phyloP scores from a whole-genome alignment of 2,797 vertebrate genomes.

The Acipenser transmontanus region DNA sequence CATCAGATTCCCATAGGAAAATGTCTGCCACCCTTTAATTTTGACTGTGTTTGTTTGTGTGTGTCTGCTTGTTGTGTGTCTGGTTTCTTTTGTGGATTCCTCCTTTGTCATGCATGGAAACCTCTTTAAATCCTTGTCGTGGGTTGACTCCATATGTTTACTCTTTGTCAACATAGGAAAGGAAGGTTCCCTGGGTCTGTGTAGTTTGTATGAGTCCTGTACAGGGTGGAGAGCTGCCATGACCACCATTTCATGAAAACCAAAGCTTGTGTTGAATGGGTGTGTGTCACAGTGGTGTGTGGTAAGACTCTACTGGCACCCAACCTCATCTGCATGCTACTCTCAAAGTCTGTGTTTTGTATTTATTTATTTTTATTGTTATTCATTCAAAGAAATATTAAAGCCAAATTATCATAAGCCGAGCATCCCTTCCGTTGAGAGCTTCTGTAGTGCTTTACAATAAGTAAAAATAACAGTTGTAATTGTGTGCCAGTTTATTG shows the following conservation, averaged over 20 bases:
- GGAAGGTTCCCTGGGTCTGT: conserved; percentile 18
- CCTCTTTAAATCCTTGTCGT: conserved; percentile 44
- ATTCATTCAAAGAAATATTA: too few species aligned
- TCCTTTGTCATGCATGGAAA: conserved; percentile 42
- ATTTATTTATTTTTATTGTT: too few species aligned
- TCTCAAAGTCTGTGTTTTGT: too few species aligned
- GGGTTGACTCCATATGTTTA: conserved; percentile 33
- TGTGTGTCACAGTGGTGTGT: conserved; percentile 16
- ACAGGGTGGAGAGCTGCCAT: conserved; percentile 37
- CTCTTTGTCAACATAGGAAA: conserved; percentile 26
- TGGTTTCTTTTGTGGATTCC: conserved; percentile 43
- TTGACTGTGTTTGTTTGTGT: conserved; percentile 1
- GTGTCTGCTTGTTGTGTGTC: background rate
- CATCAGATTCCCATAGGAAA: background rate
- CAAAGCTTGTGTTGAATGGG: conserved; percentile 34
- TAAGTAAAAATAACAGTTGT: too few species aligned
- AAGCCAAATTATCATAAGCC: too few species aligned
- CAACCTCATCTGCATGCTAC: too few species aligned
- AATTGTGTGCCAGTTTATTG: too few species aligned
- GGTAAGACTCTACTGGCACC: background rate
- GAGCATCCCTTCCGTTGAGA: too few species aligned
- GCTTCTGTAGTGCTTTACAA: too few species aligned
- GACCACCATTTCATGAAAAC: conserved; percentile 46
- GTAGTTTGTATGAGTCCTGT: conserved; percentile 14
- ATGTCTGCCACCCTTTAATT: conserved; percentile 8